A percentile compares a stretch with the other conserved stretches of the same genome.
These are phyloP conservation scores for Loripinus fragilis DNA, from an alignment of 2,888 invertebrate genomes.

Conservation along the genomic window DNA sequence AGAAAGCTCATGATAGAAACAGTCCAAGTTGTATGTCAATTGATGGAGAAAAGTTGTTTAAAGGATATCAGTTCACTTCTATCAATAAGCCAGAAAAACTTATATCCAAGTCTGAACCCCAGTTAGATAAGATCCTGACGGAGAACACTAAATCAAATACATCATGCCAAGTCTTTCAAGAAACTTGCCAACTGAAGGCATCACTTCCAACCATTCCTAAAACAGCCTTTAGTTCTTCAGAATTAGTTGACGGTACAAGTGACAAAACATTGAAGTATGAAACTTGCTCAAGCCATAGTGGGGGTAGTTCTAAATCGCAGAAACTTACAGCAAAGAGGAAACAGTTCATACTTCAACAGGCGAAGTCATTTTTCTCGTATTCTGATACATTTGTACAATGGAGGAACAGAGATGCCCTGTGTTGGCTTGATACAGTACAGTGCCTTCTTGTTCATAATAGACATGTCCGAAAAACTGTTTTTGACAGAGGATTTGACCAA, in stretches of 20 bases:
- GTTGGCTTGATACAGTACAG: conserved; percentile 81
- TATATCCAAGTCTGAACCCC: conserved; percentile 4
- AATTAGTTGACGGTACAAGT: no score
- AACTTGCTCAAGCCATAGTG: no score
- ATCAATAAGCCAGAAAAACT: background rate
- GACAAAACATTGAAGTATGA: no score
- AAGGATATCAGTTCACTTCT: background rate
- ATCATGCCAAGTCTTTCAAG: no score
- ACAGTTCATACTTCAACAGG: background rate
- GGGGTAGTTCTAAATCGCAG: background rate
- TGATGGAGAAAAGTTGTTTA: background rate
- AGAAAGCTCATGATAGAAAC: background rate
- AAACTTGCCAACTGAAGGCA: no score
- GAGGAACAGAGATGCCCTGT: conserved; percentile 80
- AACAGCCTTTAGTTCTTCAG: no score
- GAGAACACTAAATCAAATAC: background rate
- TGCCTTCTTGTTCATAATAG: conserved; percentile 75
- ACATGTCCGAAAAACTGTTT: conserved; percentile 57
- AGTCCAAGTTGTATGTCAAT: background rate
- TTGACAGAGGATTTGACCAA: conserved; percentile 24
- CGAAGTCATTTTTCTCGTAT: conserved; percentile 6
- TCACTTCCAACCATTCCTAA: no score
- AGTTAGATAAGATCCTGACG: background rate
- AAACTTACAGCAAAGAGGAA: background rate
- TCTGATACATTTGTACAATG: conserved; percentile 73